Evolutionary conservation across 2,888 invertebrate species (phyloP).

Genomic region (Rotaria magnacalcarata): DNA sequence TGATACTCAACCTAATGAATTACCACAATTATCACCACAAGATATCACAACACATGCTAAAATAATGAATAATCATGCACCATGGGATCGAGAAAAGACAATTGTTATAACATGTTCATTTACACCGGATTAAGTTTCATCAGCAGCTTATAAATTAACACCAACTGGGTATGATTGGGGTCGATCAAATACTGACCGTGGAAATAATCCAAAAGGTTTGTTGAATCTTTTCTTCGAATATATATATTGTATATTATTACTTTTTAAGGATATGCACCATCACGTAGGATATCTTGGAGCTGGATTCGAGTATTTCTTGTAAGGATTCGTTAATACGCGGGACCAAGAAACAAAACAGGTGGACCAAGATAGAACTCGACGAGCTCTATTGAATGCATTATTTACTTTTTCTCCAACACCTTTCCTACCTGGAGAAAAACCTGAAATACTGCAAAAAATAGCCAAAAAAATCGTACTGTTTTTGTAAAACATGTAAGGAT

Average conservation of each 20-base stretch:
- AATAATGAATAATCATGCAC: constrained; percentile 87
- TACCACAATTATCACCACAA: constrained; percentile 95
- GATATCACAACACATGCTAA: constrained; percentile 95
- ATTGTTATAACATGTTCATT: constrained; percentile 96
- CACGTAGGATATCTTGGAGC: too few species aligned
- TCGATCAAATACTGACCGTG: constrained; percentile 91
- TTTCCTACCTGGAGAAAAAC: too few species aligned
- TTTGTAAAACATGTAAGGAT: too few species aligned
- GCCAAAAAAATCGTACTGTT: too few species aligned
- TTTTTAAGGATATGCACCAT: constrained; percentile 64
- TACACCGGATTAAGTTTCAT: constrained; percentile 95
- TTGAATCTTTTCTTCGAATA: neutral
- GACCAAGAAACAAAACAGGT: too few species aligned
- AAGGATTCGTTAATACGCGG: too few species aligned
- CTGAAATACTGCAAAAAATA: too few species aligned
- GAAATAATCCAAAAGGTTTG: constrained; percentile 90
- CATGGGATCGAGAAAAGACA: constrained; percentile 98
- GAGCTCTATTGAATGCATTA: too few species aligned
- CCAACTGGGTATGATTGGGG: constrained; percentile 99
- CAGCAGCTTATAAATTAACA: constrained; percentile 96
- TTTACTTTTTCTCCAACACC: too few species aligned
- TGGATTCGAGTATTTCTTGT: too few species aligned
- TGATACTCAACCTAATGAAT: constrained; percentile 97
- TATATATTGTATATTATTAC: too few species aligned
- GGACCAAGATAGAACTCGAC: too few species aligned